Percentiles rank a stretch among this genome's conserved stretches.
Evolutionary conservation across 2,113 vertebrate species (phyloP).

Genomic region (Labeo catla): DNA sequence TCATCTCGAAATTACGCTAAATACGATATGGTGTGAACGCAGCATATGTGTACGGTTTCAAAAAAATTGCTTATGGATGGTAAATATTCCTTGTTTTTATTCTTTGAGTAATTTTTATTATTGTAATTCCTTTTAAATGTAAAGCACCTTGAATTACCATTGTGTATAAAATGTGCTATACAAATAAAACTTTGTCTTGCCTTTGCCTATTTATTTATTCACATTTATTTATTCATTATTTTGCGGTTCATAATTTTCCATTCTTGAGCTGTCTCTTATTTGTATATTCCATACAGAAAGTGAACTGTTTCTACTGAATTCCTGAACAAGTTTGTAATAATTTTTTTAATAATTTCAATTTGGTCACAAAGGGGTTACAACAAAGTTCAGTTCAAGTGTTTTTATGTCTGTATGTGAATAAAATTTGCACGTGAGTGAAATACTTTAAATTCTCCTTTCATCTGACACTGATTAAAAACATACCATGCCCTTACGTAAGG

Average conservation of each 20-base stretch:
- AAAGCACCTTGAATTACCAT: no score
- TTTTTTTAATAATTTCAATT: background rate
- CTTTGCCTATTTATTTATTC: no score
- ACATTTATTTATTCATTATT: background rate
- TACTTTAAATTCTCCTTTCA: conserved; percentile 50
- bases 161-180: no score
- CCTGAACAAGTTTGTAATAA: background rate
- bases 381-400: background rate
- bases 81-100: no score
- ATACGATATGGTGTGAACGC: no score
- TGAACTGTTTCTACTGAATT: background rate
- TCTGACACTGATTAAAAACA: conserved; percentile 56
- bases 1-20: no score
- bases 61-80: no score
- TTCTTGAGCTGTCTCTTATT: no score
- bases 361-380: background rate
- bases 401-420: background rate
- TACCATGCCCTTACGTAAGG: conserved; percentile 55
- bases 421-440: conserved; percentile 46
- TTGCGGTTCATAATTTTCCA: background rate
- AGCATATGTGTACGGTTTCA: no score
- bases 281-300: background rate
- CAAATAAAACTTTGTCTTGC: no score
- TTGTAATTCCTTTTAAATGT: no score
- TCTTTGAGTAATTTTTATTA: no score